Percentiles rank a stretch among this genome's conserved stretches.
These are phyloP conservation scores for Callopanchax toddi DNA, from an alignment of 2,113 vertebrate species.

Conservation along the genomic window DNA sequence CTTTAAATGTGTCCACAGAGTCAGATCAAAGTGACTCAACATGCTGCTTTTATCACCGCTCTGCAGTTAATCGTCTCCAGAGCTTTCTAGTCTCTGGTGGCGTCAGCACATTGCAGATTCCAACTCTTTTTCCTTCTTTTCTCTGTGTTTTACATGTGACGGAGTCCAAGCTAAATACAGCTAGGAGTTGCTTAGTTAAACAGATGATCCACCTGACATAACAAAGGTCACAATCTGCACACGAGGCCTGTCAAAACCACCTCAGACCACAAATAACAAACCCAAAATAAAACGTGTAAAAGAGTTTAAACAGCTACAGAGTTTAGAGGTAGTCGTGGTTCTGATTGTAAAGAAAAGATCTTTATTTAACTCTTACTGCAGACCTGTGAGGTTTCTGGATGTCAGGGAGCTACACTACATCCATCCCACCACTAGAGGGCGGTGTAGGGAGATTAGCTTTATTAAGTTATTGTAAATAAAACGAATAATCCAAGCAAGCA, in stretches of 20 bases:
- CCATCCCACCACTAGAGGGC: conserved; percentile 47
- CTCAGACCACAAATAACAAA: conserved; percentile 11
- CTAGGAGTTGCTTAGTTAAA: conserved; percentile 27
- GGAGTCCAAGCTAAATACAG: conserved; percentile 30
- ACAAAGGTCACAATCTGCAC: conserved; percentile 32
- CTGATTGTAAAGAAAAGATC: not conserved
- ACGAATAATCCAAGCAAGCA: conserved; percentile 36
- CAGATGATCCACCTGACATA: conserved; percentile 55
- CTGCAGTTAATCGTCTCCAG: conserved; percentile 58
- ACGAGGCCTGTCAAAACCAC: conserved; percentile 6
- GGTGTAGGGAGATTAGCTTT: not conserved
- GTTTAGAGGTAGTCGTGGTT: too few species aligned
- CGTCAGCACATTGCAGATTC: conserved; percentile 30
- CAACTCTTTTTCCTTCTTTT: not conserved
- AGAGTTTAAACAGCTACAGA: too few species aligned
- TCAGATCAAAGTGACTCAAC: conserved; percentile 63
- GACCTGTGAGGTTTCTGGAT: not conserved
- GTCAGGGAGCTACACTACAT: conserved; percentile 19
- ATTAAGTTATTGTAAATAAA: conserved; percentile 2
- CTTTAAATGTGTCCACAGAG: conserved; percentile 34
- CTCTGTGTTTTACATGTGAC: conserved; percentile 23
- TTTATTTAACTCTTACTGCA: not conserved
- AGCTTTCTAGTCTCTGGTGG: conserved; percentile 20
- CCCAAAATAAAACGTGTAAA: conserved; percentile 19
- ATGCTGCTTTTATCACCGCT: conserved; percentile 39